Evolutionary conservation across 2,888 invertebrate genomes (phyloP).

Genomic region (Icerya purchasi): DNA sequence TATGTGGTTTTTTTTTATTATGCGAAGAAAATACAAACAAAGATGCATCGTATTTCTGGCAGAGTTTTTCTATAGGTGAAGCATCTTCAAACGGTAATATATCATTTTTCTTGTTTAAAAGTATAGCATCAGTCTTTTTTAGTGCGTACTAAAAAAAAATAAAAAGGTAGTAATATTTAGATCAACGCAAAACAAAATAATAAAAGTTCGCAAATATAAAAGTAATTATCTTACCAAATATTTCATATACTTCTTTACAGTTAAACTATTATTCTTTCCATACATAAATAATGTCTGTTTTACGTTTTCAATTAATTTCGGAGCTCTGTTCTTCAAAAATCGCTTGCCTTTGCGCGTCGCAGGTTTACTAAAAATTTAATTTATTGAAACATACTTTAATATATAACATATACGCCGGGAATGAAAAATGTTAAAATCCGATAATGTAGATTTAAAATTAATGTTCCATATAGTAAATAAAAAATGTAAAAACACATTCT

Average conservation of each 20-base stretch:
- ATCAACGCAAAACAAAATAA: too few relatives aligned
- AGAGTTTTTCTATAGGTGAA: constrained; percentile 51
- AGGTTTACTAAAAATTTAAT: constrained; percentile 45
- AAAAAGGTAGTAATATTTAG: neutral
- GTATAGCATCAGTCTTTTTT: constrained; percentile 64
- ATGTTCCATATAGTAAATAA: too few relatives aligned
- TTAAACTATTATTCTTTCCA: constrained; percentile 57
- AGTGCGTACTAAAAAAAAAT: constrained; percentile 37
- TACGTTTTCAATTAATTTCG: constrained; percentile 69
- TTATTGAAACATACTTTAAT: too few relatives aligned
- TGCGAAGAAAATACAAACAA: constrained; percentile 79
- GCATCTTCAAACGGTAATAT: constrained; percentile 82
- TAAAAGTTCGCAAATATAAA: too few relatives aligned
- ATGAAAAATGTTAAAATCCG: too few relatives aligned
- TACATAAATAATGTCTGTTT: constrained; percentile 67
- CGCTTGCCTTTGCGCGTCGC: constrained; percentile 74
- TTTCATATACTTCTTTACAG: constrained; percentile 48
- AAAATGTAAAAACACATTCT: too few relatives aligned
- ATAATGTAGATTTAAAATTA: too few relatives aligned
- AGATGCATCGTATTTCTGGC: constrained; percentile 66
- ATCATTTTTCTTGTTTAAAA: constrained; percentile 61
- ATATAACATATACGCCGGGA: too few relatives aligned
- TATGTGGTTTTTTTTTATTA: constrained; percentile 86
- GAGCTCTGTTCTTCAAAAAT: constrained; percentile 53
- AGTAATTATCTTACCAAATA: constrained; percentile 40